Evolutionary conservation across 1,140 invertebrate genomes (phyloP).

Genomic region (Papilio polyxenes): DNA sequence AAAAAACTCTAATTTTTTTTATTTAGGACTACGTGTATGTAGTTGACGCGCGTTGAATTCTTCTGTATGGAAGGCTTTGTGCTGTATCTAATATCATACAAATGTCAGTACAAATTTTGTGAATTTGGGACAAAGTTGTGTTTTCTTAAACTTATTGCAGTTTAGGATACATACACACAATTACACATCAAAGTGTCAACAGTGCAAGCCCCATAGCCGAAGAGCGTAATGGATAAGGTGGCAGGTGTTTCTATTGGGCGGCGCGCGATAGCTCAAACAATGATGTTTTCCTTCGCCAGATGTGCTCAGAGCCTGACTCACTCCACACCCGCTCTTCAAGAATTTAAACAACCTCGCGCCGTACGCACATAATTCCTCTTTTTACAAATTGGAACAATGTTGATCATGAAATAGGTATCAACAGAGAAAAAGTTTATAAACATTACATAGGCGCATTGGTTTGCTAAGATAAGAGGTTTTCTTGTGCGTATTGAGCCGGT

Average conservation of each 20-base stretch:
- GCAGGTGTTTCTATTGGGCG: conserved; percentile 38
- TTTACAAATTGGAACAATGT: conserved; percentile 38
- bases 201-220: neutral
- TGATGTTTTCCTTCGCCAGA: conserved; percentile 56
- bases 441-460: conserved; percentile 20
- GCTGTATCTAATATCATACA: neutral
- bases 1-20: neutral
- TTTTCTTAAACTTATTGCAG: neutral
- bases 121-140: neutral
- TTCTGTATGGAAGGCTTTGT: conserved; percentile 41
- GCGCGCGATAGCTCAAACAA: conserved; percentile 53
- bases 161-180: neutral
- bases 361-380: conserved; percentile 38
- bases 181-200: neutral
- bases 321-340: conserved; percentile 34
- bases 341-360: conserved; percentile 35
- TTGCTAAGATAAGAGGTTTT: conserved; percentile 25
- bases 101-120: neutral
- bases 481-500: neutral
- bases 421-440: conserved; percentile 45
- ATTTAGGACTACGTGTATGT: neutral
- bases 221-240: conserved; percentile 16
- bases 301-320: conserved; percentile 42
- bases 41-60: conserved; percentile 51
- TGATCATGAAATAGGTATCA: conserved; percentile 21